These are phyloP conservation scores for Microdon myrmicae DNA, from an alignment of 2,888 invertebrate species.

Conservation along the genomic window DNA sequence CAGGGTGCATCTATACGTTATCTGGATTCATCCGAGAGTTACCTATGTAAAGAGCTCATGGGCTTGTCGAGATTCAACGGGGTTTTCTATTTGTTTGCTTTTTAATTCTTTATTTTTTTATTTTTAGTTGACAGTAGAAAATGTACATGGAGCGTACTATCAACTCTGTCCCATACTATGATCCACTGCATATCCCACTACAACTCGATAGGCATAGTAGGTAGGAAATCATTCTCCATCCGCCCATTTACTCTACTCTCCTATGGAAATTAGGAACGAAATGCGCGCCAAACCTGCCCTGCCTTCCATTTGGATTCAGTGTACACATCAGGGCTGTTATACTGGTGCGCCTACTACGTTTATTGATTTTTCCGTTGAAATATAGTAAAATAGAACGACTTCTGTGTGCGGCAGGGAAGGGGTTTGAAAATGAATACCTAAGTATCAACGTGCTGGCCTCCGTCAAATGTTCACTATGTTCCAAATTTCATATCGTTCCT, in stretches of 20 bases:
- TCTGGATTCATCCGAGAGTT: too few species aligned
- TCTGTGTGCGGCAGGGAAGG: slow-evolving; percentile 1
- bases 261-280: slow-evolving; percentile 47
- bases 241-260: slow-evolving; percentile 10
- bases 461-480: slow-evolving; percentile 25
- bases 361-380: slow-evolving; percentile 46
- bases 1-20: slow-evolving; percentile 9
- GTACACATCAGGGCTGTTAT: slow-evolving; percentile 47
- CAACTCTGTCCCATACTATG: slow-evolving; percentile 6
- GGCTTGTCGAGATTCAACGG: slow-evolving; percentile 1
- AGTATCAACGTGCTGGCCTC: slow-evolving; percentile 19
- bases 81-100: too few species aligned
- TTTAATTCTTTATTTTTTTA: too few species aligned
- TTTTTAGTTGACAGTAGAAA: slow-evolving; percentile 17
- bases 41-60: too few species aligned
- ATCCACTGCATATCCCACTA: neutral
- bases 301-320: slow-evolving; percentile 49
- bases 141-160: slow-evolving; percentile 21
- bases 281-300: slow-evolving; percentile 52
- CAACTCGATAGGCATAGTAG: slow-evolving; percentile 12
- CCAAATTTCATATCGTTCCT: slow-evolving; percentile 36
- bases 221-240: too few species aligned
- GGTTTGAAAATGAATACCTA: slow-evolving; percentile 21
- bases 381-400: slow-evolving; percentile 39
- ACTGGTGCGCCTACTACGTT: slow-evolving; percentile 41